Evolutionary conservation across 2,888 invertebrate species (phyloP).

Genomic region (Synergus gifuensis): DNA sequence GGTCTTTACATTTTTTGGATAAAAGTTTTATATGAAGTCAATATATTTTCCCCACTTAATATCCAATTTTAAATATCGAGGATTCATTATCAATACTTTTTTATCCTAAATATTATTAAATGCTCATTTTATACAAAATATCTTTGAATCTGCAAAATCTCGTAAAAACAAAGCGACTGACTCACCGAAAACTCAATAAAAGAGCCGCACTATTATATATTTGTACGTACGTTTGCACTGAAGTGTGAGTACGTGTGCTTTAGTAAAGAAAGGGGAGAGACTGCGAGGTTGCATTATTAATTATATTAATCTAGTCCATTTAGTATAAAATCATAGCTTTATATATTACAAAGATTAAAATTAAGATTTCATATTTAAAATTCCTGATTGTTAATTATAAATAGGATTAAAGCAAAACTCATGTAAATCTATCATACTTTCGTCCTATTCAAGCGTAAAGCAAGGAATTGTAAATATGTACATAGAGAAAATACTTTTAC

Average conservation of each 20-base stretch:
- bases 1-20: neutral
- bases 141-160: neutral
- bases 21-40: neutral
- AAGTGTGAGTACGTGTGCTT: neutral
- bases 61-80: too few relatives aligned
- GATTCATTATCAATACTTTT: neutral
- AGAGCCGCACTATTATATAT: neutral
- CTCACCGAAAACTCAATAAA: neutral
- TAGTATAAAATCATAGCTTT: neutral
- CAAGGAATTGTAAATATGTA: slow-evolving; percentile 70
- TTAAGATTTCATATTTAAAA: slow-evolving; percentile 59
- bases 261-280: neutral
- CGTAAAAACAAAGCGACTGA: neutral
- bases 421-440: slow-evolving; percentile 46
- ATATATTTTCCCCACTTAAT: neutral
- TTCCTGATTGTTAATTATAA: slow-evolving; percentile 68
- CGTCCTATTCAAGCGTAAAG: slow-evolving; percentile 43
- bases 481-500: slow-evolving; percentile 62
- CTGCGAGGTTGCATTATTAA: neutral
- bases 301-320: neutral
- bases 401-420: slow-evolving; percentile 27
- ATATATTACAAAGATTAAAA: neutral
- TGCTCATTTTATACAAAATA: neutral
- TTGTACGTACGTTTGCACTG: neutral
- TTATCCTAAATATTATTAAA: neutral